Evolutionary conservation across 2,113 vertebrate species (phyloP), one percentile per base, ranked within the genome.

Genomic region (Osmerus mordax): DNA sequence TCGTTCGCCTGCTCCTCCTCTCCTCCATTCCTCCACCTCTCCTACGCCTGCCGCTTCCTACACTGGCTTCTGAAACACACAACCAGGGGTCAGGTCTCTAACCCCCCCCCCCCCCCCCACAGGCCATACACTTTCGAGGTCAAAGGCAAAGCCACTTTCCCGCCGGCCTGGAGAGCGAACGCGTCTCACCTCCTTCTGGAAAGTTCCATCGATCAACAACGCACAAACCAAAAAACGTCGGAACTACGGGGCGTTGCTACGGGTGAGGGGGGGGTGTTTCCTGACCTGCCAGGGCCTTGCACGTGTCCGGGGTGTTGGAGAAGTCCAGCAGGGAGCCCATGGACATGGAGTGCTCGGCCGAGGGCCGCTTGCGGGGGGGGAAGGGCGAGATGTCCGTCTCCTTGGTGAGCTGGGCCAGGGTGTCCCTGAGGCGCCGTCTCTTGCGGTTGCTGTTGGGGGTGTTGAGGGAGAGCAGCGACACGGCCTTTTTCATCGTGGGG

Each of bases 361-460:
- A 99, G 0, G 93, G 93, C 18, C 97, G 91, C 80, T 99, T 99
- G 5, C 95, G 93, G 16, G 96, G 97, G 0, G 96, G 96, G 73
- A 98, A 98, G 0, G 96, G 96, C 0, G 96, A 98, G 73, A 96
- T 82, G 67, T 99, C 97, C 0, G 94, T 94, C 81, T 99, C 97
- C 79, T 95, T 95, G 36, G 95, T 91, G 73, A 99, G 89, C 64
- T 98, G 97, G 12, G 95, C 96, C 65, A 99, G 91, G 0, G 96
- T 96, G 81, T 99, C 97, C 71, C 91, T 93, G 73, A 98, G 91
- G 70, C 96, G 95, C 0, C 97, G 93, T 36, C 95, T 92, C 80
- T 99, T 99, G 7, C 97, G 94, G 78, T 93, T 96, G 82, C 95
- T 98, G 81, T 91, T 98, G 68, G 97, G 97, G 0, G 97, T 99